Evolutionary conservation across 2,888 invertebrate species (phyloP), one percentile per base, ranked within the genome.

Genomic region (Drosophila antonietae): DNA sequence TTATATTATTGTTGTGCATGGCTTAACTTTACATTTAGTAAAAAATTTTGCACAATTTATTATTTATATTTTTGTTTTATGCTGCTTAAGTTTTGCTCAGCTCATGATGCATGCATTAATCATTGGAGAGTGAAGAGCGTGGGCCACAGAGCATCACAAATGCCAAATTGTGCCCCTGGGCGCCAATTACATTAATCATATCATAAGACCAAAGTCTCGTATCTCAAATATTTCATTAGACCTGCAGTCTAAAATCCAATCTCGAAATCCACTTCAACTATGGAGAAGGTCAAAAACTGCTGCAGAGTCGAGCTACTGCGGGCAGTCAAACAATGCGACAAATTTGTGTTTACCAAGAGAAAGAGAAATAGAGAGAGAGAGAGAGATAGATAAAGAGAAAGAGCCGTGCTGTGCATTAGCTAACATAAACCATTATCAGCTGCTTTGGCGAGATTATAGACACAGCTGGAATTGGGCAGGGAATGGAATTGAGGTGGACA

Each of bases 141-240:
- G 15, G 18, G n/a, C 31, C 8, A 3, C 14, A 18, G 28, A 18
- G 35, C 82, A 73, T 80, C 67, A 67, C 35, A 75, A 82, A 56
- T 86, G 74, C 66, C 81, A 70, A 74, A 77, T 68, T 61, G 56
- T 52, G 43, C 63, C 81, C 76, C 52, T 60, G 80, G 73, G 71
- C 74, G 70, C 61, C 81, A 83, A 84, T 86, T 88, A 86, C 88
- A 84, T 84, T 88, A 84, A 84, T 84, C 88, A 86, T 73, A 68
- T 74, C 70, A 64, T 49, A 61, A 73, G 35, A 57, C 56, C 61
- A 46, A 66, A 62, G 14, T 14, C 51, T 35, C 51, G 5, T 57
- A 20, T 60, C 70, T 66, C 65, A 78, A 82, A 84, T 77, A 84
- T 77, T 75, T 82, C 67, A 80, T 83, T 81, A 81, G 68, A 68